Base-by-base conservation (phyloP, 2,797 vertebrate genomes). In the Microctenopoma stevenorrisi region DNA sequence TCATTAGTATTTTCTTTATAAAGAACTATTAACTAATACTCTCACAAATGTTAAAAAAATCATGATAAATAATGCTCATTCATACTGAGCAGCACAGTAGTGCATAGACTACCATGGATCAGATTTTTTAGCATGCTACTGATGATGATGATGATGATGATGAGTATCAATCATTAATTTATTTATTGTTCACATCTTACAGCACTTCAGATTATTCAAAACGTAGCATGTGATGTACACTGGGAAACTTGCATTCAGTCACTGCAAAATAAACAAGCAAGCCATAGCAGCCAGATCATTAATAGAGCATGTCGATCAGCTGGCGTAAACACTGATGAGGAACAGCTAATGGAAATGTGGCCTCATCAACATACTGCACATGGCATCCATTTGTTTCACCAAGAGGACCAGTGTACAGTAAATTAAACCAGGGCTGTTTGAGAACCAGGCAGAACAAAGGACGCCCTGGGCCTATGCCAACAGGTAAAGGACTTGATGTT, bases 271-370 rank as follows among this genome's bases (percentile, higher is more conserved):
- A 77, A 85, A 59, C 57, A 84, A 81, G 71, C 71, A 79, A 83
- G 66, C 68, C 58, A n/a, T 64, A 83, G 83, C 86, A 86, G 68
- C 25, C 74, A 68, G 75, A 68, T 55, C 46, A 53, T 28, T 80
- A 82, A 79, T 70, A 79, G 60, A 78, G 57, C 77, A 58, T 66
- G 72, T 68, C 78, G 69, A 66, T 86, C 70, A 72, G 65, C 81
- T 79, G 66, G 53, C 30, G 28, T 76, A 51, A 67, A 79, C 71
- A 68, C 63, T 68, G 61, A 81, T 68, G 70, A 83, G 54, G 54
- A 82, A 22, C 56, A 67, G 50, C 83, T 64, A 66, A 88, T 79
- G 76, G 69, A 74, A 76, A 80, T 12, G 44, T 67, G 61, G 69
- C 50, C 61, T 85, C 62, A 72, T 83, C 82, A 79, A 14, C 76